A percentile compares a stretch with the other conserved stretches of the same genome.
phyloP scores from a whole-genome alignment of 2,797 vertebrate genomes.

The Tragopan temminckii region DNA sequence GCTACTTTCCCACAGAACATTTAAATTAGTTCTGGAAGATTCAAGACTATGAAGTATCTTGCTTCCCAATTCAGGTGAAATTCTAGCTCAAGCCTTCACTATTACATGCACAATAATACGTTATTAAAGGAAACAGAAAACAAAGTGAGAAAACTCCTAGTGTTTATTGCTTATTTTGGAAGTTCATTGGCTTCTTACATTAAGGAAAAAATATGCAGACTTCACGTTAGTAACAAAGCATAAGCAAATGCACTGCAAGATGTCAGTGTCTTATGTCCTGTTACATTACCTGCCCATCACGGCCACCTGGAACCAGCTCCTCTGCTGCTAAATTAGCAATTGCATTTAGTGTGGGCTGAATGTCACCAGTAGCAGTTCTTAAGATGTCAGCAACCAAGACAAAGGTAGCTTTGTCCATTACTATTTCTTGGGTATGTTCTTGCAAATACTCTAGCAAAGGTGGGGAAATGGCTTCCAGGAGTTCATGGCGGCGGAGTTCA shows the following conservation, averaged over 20 bases:
- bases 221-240: not conserved
- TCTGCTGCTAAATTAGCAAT: conserved; percentile 88
- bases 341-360: conserved; percentile 88
- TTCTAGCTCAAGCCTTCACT: not conserved
- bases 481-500: conserved; percentile 84
- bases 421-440: conserved; percentile 85
- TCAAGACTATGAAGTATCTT: not conserved
- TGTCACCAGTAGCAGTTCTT: conserved; percentile 86
- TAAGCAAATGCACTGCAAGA: not conserved
- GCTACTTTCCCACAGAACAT: not conserved
- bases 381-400: conserved; percentile 89
- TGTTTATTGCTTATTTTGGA: accelerated
- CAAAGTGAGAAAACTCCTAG: accelerated
- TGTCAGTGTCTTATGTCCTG: not conserved
- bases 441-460: conserved; percentile 87
- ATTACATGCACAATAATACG: not conserved
- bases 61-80: not conserved
- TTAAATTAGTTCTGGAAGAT: not conserved
- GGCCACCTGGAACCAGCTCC: conserved; percentile 88
- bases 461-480: conserved; percentile 90
- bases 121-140: not conserved
- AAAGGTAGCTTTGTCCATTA: conserved; percentile 87
- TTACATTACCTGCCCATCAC: conserved; percentile 80
- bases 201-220: not conserved
- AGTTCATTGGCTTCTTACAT: no score